A percentile compares a stretch with the other conserved stretches of the same genome.
These are phyloP conservation scores for Rhinoraja longicauda DNA, from an alignment of 2,797 vertebrate genomes.

Conservation along the genomic window DNA sequence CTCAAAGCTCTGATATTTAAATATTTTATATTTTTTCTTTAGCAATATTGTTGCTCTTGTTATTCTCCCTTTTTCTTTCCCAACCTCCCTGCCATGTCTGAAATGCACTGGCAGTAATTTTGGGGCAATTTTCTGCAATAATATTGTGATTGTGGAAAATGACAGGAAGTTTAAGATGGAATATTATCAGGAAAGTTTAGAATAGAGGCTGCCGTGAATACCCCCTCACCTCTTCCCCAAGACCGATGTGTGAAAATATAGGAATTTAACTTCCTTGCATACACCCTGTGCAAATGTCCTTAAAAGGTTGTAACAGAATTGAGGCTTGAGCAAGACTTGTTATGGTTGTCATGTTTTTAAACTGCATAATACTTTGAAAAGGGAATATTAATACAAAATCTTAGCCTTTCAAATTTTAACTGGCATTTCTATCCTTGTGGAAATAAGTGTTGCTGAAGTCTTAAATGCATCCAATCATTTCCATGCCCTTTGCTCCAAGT, in stretches of 20 bases:
- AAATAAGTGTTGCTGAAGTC: constrained; percentile 2
- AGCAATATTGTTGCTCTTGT: constrained; percentile 46
- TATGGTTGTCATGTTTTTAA: background rate
- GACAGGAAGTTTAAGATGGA: background rate
- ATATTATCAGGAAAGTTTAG: background rate
- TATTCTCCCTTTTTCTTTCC: constrained; percentile 44
- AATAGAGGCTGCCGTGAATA: background rate
- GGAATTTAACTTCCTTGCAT: constrained; percentile 17
- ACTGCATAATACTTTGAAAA: constrained; percentile 33
- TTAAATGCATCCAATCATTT: background rate
- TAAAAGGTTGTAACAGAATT: background rate
- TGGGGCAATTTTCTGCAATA: constrained; percentile 45
- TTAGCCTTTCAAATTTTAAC: background rate
- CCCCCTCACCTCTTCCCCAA: background rate
- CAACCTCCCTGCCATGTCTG: constrained; percentile 46
- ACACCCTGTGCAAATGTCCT: background rate
- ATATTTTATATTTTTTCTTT: background rate
- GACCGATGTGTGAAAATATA: background rate
- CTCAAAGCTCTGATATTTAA: constrained; percentile 29
- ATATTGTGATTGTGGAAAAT: background rate
- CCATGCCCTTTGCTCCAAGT: background rate
- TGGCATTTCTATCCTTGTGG: background rate
- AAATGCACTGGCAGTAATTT: constrained; percentile 47
- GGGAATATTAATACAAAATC: constrained; percentile 18
- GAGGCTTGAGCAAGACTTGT: background rate